These are phyloP conservation scores for Drosophila neocordata DNA, from an alignment of 1,140 invertebrate genomes.

Conservation along the genomic window DNA sequence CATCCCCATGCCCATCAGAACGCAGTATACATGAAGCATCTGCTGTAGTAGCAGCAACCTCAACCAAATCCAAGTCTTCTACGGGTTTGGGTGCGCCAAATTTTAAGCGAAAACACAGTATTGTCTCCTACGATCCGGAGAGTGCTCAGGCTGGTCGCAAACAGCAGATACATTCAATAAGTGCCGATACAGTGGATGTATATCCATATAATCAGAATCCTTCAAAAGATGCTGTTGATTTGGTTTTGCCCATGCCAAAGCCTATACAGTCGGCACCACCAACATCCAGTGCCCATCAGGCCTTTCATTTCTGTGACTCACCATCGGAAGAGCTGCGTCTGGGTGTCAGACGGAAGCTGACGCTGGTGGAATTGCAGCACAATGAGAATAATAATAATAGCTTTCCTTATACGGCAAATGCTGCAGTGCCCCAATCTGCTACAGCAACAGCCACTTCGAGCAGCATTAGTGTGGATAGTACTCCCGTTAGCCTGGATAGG, in stretches of 20 bases:
- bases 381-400: slow-evolving; percentile 64
- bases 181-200: slow-evolving; percentile 76
- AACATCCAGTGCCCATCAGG: slow-evolving; percentile 45
- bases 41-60: background rate
- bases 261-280: slow-evolving; percentile 61
- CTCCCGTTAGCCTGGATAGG: slow-evolving; percentile 69
- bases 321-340: slow-evolving; percentile 73
- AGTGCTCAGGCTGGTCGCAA: slow-evolving; percentile 74
- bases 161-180: slow-evolving; percentile 81
- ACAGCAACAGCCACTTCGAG: slow-evolving; percentile 61
- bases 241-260: slow-evolving; percentile 49
- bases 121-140: slow-evolving; percentile 79
- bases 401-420: slow-evolving; percentile 66
- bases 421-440: slow-evolving; percentile 41
- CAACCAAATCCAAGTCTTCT: slow-evolving; percentile 8
- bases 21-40: slow-evolving; percentile 69
- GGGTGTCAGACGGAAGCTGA: slow-evolving; percentile 70
- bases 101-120: slow-evolving; percentile 76
- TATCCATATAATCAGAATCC: slow-evolving; percentile 73
- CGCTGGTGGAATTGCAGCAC: slow-evolving; percentile 71
- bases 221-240: slow-evolving; percentile 36
- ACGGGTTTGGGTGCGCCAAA: slow-evolving; percentile 45
- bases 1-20: slow-evolving; percentile 92
- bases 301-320: slow-evolving; percentile 67
- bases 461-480: slow-evolving; percentile 77